These are phyloP conservation scores for Panagrolaimus sp. DNA, from an alignment of 1,140 invertebrate species.

Conservation along the genomic window DNA sequence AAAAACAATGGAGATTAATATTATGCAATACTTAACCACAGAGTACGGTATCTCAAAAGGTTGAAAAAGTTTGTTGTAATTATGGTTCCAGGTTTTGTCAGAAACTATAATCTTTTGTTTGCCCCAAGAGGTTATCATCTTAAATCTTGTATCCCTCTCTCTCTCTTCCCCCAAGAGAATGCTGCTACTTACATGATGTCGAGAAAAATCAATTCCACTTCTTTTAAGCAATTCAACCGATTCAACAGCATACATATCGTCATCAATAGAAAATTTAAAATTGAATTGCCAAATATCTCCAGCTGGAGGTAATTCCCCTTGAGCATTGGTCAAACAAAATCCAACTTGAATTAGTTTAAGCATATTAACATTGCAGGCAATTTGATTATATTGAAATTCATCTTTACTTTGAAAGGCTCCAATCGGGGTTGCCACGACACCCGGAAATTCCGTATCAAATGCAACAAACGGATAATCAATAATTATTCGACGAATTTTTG, in stretches of 20 bases:
- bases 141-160: no score
- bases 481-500: slow-evolving; percentile 81
- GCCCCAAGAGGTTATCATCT: no score
- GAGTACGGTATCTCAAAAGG: no score
- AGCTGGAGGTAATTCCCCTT: slow-evolving; percentile 38
- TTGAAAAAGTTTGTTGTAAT: no score
- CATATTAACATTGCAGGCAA: slow-evolving; percentile 42
- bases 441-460: slow-evolving; percentile 83
- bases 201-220: slow-evolving; percentile 40
- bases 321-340: slow-evolving; percentile 38
- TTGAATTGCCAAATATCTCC: slow-evolving; percentile 46
- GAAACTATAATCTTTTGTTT: no score
- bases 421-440: slow-evolving; percentile 88
- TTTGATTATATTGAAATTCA: slow-evolving; percentile 45
- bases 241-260: slow-evolving; percentile 40
- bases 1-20: no score
- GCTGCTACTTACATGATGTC: slow-evolving; percentile 21
- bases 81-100: no score
- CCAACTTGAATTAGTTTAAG: slow-evolving; percentile 46
- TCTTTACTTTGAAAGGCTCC: slow-evolving; percentile 86
- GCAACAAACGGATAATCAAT: slow-evolving; percentile 87
- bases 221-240: slow-evolving; percentile 38
- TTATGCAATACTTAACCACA: no score
- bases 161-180: no score
- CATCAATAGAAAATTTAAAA: slow-evolving; percentile 39